These are phyloP conservation scores for Chondrilla cf. caribensis DNA, from an alignment of 37 sponge, comb jelly and placozoan genomes.

Conservation along the genomic window DNA sequence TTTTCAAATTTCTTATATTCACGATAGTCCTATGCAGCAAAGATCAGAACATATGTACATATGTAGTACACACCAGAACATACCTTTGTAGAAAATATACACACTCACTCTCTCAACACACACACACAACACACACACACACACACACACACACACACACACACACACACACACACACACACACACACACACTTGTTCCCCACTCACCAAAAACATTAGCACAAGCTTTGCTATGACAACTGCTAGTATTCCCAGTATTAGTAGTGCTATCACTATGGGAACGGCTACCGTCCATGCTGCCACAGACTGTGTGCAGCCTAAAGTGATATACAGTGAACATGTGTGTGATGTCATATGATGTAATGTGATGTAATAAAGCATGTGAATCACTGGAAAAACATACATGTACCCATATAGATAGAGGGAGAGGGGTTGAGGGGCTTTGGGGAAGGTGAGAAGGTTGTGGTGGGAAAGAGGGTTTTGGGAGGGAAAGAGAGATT, in stretches of 20 bases:
- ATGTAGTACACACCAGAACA: no score
- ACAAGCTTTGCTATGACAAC: slow-evolving; percentile 3
- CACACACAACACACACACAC: no score
- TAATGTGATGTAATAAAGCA: no score
- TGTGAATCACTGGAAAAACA: no score
- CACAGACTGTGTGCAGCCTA: neutral
- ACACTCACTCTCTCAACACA: neutral
- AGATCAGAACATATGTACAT: no score
- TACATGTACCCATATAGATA: no score
- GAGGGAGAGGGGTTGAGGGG: no score
- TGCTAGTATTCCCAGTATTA: neutral
- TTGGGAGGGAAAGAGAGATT: no score
- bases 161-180: slow-evolving; percentile 29
- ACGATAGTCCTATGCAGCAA: neutral
- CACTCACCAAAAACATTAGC: slow-evolving; percentile 10
- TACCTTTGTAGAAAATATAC: no score
- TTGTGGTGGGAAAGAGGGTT: no score
- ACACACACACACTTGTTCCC: neutral
- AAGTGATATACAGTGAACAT: neutral
- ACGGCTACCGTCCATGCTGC: neutral
- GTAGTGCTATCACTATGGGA: neutral
- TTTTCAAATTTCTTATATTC: slow-evolving; percentile 10
- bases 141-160: slow-evolving; percentile 28
- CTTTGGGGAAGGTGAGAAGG: no score
- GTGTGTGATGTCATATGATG: neutral